Evolutionary conservation across 2,888 invertebrate genomes (phyloP).

Genomic region (Taenaris catops): DNA sequence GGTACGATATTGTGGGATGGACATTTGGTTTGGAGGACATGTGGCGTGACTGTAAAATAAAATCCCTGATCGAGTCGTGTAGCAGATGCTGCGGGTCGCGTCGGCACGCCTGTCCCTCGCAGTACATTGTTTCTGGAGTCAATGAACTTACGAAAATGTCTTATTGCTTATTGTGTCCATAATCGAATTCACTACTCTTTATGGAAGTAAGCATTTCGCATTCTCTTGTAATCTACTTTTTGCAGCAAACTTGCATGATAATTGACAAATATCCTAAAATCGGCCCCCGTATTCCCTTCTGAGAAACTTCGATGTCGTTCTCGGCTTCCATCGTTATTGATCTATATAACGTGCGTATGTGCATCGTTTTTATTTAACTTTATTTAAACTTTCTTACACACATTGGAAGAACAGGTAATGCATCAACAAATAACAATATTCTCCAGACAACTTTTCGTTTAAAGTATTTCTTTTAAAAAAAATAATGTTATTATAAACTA

Average conservation of each 20-base stretch:
- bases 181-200: constrained; percentile 70
- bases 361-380: constrained; percentile 1
- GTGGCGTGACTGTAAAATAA: constrained; percentile 54
- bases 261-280: constrained; percentile 22
- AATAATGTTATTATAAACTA: too few species aligned
- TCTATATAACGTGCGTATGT: constrained; percentile 9
- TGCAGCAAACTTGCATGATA: constrained; percentile 49
- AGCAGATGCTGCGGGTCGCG: constrained; percentile 58
- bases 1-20: too few species aligned
- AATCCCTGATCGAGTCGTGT: constrained; percentile 45
- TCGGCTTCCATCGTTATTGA: constrained; percentile 8
- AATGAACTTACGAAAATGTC: constrained; percentile 74
- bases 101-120: constrained; percentile 39
- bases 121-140: constrained; percentile 69
- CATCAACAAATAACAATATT: too few species aligned
- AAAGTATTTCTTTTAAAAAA: too few species aligned
- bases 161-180: constrained; percentile 71
- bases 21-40: constrained; percentile 32
- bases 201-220: constrained; percentile 47
- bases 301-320: too few species aligned
- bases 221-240: constrained; percentile 33
- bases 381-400: too few species aligned
- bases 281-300: constrained; percentile 3
- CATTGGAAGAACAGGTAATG: too few species aligned
- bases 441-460: too few species aligned